Percentiles rank a stretch among this genome's conserved stretches.
Evolutionary conservation across 2,797 vertebrate genomes (phyloP).

Genomic region (Salarias fasciatus): DNA sequence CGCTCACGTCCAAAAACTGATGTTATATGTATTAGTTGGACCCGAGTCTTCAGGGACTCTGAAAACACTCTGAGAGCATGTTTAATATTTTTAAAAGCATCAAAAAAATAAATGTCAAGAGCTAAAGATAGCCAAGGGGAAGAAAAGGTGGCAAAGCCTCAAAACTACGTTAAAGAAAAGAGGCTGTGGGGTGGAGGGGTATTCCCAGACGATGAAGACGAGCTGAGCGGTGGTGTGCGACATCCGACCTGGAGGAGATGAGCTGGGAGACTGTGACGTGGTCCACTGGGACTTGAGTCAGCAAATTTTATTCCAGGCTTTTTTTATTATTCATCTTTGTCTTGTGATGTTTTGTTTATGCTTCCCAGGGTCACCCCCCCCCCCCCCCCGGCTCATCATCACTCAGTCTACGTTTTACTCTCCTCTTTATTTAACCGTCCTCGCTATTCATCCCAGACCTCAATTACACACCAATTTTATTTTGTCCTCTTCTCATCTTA

Average conservation of each 20-base stretch:
- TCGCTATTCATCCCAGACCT: constrained; percentile 36
- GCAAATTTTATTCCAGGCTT: constrained; percentile 34
- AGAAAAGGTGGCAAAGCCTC: too few species aligned
- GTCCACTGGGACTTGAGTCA: constrained; percentile 30
- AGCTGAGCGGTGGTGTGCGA: constrained; percentile 30
- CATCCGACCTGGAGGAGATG: constrained; percentile 31
- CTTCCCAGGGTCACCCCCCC: constrained; percentile 11
- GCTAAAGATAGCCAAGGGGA: background rate
- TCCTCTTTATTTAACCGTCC: constrained; percentile 3
- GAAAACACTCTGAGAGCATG: too few species aligned
- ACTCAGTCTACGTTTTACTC: constrained; percentile 6
- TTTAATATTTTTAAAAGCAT: too few species aligned
- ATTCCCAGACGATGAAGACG: constrained; percentile 13
- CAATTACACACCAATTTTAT: constrained; percentile 45
- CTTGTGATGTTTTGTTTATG: constrained; percentile 43
- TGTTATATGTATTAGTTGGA: too few species aligned
- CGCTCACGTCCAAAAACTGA: too few species aligned
- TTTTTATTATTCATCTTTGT: constrained; percentile 40
- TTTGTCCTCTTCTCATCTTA: constrained; percentile 19
- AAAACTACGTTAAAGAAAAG: too few species aligned
- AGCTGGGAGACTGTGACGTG: constrained; percentile 33
- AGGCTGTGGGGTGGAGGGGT: background rate
- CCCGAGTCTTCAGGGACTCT: too few species aligned
- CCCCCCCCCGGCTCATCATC: constrained; percentile 34
- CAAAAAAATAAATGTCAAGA: too few species aligned